Percentiles rank a stretch among this genome's conserved stretches.
phyloP scores from a whole-genome alignment of 2,797 vertebrate genomes.

The Natrix natrix region DNA sequence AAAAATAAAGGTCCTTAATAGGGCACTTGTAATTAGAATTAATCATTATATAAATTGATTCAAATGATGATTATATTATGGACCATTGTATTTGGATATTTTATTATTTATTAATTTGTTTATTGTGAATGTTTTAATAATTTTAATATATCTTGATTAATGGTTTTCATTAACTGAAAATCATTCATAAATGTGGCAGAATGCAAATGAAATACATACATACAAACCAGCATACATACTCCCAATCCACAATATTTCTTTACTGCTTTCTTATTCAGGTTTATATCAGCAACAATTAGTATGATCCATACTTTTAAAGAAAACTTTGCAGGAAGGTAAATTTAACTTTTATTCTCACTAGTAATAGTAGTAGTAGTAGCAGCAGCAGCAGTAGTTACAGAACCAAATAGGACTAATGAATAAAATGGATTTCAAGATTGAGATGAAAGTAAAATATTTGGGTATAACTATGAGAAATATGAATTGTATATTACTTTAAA shows the following conservation, averaged over 20 bases:
- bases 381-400: background rate
- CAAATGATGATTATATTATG: background rate
- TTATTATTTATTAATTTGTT: background rate
- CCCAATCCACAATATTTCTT: background rate
- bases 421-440: background rate
- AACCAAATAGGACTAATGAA: background rate
- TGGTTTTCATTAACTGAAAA: background rate
- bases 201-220: background rate
- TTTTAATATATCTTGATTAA: background rate
- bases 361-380: too few relatives aligned
- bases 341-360: background rate
- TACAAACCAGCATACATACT: background rate
- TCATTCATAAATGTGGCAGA: background rate
- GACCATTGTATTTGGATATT: background rate
- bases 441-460: background rate
- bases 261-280: background rate
- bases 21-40: background rate
- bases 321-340: background rate
- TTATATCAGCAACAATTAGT: background rate
- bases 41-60: background rate
- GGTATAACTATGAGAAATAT: background rate
- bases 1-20: background rate
- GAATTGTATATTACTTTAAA: background rate
- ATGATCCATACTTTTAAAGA: background rate
- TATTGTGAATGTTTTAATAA: background rate